Percentiles rank a stretch among this genome's conserved stretches.
Conservation (phyloP, 2,888 invertebrate species). For the Synergus japonicus region DNA sequence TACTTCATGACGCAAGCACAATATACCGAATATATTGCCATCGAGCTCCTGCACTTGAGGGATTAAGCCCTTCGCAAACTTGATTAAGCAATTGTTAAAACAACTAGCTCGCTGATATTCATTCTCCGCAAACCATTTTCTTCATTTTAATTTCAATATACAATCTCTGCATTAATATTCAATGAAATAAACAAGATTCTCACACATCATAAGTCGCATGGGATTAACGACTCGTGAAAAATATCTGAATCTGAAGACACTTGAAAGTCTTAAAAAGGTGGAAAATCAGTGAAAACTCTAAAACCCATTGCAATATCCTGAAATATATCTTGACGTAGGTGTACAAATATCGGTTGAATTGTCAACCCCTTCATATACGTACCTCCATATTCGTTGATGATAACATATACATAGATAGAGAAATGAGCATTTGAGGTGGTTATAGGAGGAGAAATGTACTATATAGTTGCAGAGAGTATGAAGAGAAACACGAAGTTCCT, state of each 20-base stretch:
- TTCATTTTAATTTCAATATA: neutral
- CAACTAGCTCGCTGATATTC: neutral
- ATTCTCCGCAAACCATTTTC: neutral
- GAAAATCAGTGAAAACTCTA: too few species aligned
- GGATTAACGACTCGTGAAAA: too few species aligned
- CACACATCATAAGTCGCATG: too few species aligned
- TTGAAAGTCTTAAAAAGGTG: too few species aligned
- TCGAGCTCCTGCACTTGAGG: slow-evolving; percentile 28
- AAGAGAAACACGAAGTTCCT: slow-evolving; percentile 56
- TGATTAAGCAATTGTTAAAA: slow-evolving; percentile 29
- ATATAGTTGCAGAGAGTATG: slow-evolving; percentile 42
- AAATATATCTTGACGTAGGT: too few species aligned
- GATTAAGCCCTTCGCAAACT: slow-evolving; percentile 26
- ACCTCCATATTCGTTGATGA: neutral
- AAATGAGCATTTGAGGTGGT: slow-evolving; percentile 28
- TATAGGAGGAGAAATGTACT: slow-evolving; percentile 12
- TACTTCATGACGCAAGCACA: slow-evolving; percentile 36
- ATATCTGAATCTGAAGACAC: too few species aligned
- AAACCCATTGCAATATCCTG: too few species aligned
- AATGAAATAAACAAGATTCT: too few species aligned
- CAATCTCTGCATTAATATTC: too few species aligned
- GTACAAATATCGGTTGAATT: too few species aligned
- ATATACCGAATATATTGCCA: slow-evolving; percentile 40
- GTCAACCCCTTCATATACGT: too few species aligned
- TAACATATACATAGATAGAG: slow-evolving; percentile 3